phyloP scores from a whole-genome alignment of 2,888 invertebrate genomes.

The Eledona agricola region DNA sequence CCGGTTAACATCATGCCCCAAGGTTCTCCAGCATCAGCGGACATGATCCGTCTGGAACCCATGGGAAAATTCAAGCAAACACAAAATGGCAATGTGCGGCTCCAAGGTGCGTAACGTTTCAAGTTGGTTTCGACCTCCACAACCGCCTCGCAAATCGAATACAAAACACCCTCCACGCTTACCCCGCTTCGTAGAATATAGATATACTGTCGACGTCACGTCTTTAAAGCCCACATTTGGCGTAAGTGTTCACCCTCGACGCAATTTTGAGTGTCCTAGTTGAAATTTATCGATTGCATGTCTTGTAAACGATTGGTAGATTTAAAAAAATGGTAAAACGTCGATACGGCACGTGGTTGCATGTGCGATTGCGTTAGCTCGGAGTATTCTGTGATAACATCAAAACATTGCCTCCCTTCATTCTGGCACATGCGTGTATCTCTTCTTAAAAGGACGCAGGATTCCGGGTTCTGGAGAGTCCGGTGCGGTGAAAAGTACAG shows the following conservation, averaged over 20 bases:
- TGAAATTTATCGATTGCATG: conserved; percentile 32
- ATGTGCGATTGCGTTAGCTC: conserved; percentile 26
- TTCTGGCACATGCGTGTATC: conserved; percentile 33
- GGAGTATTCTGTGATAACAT: conserved; percentile 18
- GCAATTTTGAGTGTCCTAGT: neutral
- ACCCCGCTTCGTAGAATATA: too few species aligned
- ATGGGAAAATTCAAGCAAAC: conserved; percentile 71
- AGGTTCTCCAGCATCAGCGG: conserved; percentile 58
- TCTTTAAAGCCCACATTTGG: conserved; percentile 11
- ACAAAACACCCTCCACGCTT: conserved; percentile 23
- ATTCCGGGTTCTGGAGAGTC: conserved; percentile 38
- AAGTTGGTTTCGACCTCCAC: conserved; percentile 29
- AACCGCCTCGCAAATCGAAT: conserved; percentile 38
- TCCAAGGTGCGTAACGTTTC: conserved; percentile 63
- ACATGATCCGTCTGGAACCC: conserved; percentile 72
- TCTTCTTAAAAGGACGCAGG: conserved; percentile 31
- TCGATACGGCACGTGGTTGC: conserved; percentile 34
- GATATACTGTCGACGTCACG: too few species aligned
- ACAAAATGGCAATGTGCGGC: conserved; percentile 68
- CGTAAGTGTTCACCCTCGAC: conserved; percentile 2
- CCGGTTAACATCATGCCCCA: conserved; percentile 52
- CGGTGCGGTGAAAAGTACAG: conserved; percentile 40
- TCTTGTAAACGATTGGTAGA: conserved; percentile 21
- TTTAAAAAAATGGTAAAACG: conserved; percentile 8
- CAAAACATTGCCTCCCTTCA: conserved; percentile 31